A percentile compares a stretch with the other conserved stretches of the same genome.
Conservation (phyloP, 2,888 invertebrate species). For the Xestia sexstrigata region DNA sequence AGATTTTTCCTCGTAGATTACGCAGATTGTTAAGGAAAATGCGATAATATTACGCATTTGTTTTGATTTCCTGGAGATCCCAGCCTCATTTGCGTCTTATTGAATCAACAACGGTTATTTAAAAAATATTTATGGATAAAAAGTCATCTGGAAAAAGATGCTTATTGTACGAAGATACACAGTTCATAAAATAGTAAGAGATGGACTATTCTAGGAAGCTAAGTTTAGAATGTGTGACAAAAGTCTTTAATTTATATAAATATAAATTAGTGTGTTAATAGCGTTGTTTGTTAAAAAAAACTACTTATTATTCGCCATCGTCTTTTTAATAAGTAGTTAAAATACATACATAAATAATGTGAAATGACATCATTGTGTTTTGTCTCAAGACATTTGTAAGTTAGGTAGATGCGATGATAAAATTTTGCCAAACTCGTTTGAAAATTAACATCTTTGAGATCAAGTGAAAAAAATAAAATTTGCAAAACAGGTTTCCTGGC, state of each 20-base stretch:
- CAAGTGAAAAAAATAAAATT: conserved; percentile 18
- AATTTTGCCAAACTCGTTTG: conserved; percentile 19
- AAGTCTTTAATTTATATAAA: not conserved
- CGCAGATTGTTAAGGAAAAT: conserved; percentile 41
- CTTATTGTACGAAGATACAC: not conserved
- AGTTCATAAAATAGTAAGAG: not conserved
- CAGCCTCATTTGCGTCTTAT: not conserved
- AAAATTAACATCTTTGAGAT: not conserved
- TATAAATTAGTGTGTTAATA: not conserved
- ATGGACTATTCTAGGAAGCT: not conserved
- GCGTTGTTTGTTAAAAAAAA: not conserved
- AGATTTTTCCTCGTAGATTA: conserved; percentile 55
- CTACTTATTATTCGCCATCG: not conserved
- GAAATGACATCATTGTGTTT: conserved; percentile 11
- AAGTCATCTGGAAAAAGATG: not conserved
- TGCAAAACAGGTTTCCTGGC: conserved; percentile 1
- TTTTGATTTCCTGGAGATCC: conserved; percentile 32
- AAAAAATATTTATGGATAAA: not conserved
- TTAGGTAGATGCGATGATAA: not conserved
- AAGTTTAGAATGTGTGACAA: not conserved
- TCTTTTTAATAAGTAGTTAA: not conserved
- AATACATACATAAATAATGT: not conserved
- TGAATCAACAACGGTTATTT: not conserved
- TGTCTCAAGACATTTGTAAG: not conserved
- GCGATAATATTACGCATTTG: conserved; percentile 21